Evolutionary conservation across 64 coral and sea anemone species (phyloP), one percentile per base, ranked within the genome.

Genomic region (Montipora efflorescens): DNA sequence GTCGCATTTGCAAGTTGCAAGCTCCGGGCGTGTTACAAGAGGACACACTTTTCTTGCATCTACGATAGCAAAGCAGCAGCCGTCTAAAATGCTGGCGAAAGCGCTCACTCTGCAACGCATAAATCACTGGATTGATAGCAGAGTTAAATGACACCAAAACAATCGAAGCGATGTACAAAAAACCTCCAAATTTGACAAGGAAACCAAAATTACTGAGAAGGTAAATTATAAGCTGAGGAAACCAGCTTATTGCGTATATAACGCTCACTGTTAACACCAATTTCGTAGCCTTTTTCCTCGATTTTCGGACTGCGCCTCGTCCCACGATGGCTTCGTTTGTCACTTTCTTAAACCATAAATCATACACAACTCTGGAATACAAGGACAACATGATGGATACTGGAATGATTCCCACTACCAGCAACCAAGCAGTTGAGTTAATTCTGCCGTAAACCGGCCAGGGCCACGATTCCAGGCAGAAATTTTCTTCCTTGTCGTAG

Each of bases 81-180:
- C 67, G 57, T 67, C 62, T 83, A 36, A 83, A 83, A 66, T 67
- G 58, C 58, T 83, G 20, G 28, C 22, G 25, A 45, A 83, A 83
- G 59, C 80, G 25, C 44, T 47, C 57, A 45, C 80, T 83, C 36
- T 83, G 80, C 9, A 67, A 46, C 5, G 23, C 80, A 18, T 83
- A 83, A 64, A 83, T 83, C 10, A 83, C 11, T 16, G 80, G 80
- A 19, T 83, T 83, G 18, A 83, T 36, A 5, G 80, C 59, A 4
- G 80, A 83, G 58, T 83, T 83, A 6, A 83, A 83, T 44, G 88
- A 67, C 12, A 90, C 88, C 80, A 83, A 19, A 23, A 67, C 80
- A 64, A 83, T 53, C 53, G 80, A 66, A 10, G 21, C 36, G 5
- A 83, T 44, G 57, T 67, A 83, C 2, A 58, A 13, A 3, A 83